Conservation (phyloP, 2,113 vertebrate species). For the Coturnix japonica region DNA sequence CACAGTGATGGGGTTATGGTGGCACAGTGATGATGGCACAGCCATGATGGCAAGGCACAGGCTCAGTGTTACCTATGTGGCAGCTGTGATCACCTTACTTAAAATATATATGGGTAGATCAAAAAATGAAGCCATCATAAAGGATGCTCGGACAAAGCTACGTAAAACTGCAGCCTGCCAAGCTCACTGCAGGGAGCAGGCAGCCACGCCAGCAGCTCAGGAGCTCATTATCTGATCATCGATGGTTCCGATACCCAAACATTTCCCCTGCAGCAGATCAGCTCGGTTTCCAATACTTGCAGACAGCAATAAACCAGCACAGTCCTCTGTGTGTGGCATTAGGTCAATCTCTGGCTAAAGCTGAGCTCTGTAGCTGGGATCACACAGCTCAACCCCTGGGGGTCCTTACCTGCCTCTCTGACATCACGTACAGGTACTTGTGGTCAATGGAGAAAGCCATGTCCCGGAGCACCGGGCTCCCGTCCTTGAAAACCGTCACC, state of each 20-base stretch:
- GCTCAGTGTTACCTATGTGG: not conserved
- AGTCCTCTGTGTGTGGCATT: not conserved
- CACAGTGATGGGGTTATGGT: no score
- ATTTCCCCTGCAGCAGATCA: not conserved
- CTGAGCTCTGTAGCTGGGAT: no score
- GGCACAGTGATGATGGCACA: no score
- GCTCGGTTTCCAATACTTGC: not conserved
- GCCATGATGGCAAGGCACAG: not conserved
- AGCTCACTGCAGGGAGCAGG: not conserved
- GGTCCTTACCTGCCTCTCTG: constrained; percentile 90
- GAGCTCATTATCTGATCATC: not conserved
- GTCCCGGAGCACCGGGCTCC: constrained; percentile 90
- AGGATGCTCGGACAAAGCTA: not conserved
- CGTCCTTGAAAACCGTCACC: constrained; percentile 89
- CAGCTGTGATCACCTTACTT: not conserved
- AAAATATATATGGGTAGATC: accelerated
- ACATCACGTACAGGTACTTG: constrained; percentile 93
- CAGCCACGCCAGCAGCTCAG: accelerated
- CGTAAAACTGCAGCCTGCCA: not conserved
- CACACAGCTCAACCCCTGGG: not conserved
- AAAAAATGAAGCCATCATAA: not conserved
- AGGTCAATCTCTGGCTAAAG: not conserved
- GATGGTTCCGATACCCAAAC: not conserved
- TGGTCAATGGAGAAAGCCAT: constrained; percentile 94
- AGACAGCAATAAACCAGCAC: not conserved